A percentile compares a stretch with the other conserved stretches of the same genome.
Conservation (phyloP, 2,113 vertebrate genomes). For the Setophaga kirtlandii region DNA sequence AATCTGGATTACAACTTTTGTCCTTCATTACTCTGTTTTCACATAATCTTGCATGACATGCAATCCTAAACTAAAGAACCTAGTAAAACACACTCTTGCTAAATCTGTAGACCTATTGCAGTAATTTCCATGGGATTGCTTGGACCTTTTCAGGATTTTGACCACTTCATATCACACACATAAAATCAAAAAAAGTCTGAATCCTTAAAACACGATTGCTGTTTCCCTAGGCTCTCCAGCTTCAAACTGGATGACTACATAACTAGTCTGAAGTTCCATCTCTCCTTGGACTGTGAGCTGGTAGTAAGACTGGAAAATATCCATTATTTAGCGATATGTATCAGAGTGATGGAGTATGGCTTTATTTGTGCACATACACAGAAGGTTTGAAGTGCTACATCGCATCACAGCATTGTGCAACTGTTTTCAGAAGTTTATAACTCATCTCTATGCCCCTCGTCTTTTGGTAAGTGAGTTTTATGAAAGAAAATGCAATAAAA, state of each 20-base stretch:
- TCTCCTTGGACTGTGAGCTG: not conserved
- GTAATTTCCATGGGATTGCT: not conserved
- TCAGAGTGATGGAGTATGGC: not conserved
- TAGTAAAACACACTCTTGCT: not conserved
- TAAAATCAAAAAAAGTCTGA: not conserved
- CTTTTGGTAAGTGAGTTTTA: not conserved
- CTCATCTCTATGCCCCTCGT: accelerated
- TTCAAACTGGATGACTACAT: not conserved
- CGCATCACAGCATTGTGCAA: not conserved
- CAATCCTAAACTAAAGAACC: not conserved
- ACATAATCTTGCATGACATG: not conserved
- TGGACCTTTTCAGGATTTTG: not conserved
- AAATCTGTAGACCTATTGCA: not conserved
- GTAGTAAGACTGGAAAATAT: not conserved
- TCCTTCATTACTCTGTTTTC: not conserved
- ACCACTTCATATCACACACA: not conserved
- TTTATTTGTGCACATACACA: not conserved
- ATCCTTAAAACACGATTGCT: not conserved
- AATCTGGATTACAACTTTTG: not conserved
- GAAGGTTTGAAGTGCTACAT: not conserved
- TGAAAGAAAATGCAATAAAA: not conserved
- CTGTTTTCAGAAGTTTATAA: not conserved
- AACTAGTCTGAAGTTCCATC: not conserved
- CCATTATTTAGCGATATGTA: not conserved
- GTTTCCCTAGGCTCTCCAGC: not conserved